Evolutionary conservation across 2,797 vertebrate genomes (phyloP), one percentile per base, ranked within the genome.

Genomic region (Myotis vivesi): DNA sequence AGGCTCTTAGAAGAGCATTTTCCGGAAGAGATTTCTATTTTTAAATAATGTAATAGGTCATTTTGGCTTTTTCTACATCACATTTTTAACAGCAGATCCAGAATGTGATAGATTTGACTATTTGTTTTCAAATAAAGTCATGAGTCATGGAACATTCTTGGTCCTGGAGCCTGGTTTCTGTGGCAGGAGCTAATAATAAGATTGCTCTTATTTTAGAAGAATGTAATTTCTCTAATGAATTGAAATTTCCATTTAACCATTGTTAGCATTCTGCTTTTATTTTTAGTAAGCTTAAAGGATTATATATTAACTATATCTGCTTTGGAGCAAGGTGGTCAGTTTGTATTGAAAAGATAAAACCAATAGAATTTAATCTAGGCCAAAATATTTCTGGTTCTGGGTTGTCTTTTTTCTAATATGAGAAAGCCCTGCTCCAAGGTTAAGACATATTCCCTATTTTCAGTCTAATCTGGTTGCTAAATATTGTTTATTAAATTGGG

Each of bases 1-100:
- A 89, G 30, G 20, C 28, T 41, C 80, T 51, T 64, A 82, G 85
- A 23, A 91, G 87, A 77, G 36, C 8, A 17, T 83, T 96, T 95
- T 80, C 25, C 69, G 49, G 85, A 93, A 94, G 51, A 38, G 19
- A 69, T 88, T 89, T 96, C 79, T 96, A 87, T 96, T 97, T 97
- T 94, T 96, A 91, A 80, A 57, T 75, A 88, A 46, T 64, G 25
- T 36, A 90, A 69, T 64, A 38, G 73, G 13, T 92, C 15, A 0
- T 89, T 92, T 85, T 92, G 68, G 41, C 28, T 94, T 95, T 69
- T 86, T 44, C 51, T 79, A 5, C 33, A 72, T 96, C 51, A 44
- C 68, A 53, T 92, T 44, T 44, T 17, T 79, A 86, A 80, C 23
- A 92, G 1, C 64, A 94, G 25, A 71, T 87, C 69, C 88, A 88